A percentile compares a stretch with the other conserved stretches of the same genome.
Evolutionary conservation across 2,113 vertebrate species (phyloP).

Genomic region (Solea senegalensis): DNA sequence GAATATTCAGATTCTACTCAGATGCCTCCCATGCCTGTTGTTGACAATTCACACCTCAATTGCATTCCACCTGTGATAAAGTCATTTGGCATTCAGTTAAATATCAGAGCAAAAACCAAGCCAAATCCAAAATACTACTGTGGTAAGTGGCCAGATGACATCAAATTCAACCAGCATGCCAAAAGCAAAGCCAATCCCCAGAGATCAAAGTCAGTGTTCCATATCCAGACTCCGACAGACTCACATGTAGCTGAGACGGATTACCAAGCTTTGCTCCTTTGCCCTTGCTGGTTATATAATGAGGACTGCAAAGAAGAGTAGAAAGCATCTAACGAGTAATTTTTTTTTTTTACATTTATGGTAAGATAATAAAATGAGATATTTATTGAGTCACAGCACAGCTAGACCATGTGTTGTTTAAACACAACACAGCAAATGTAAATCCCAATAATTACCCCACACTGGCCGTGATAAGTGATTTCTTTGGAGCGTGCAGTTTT

Average conservation of each 20-base stretch:
- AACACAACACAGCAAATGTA: neutral
- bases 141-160: conserved; percentile 21
- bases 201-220: conserved; percentile 65
- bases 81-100: neutral
- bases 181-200: conserved; percentile 46
- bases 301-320: conserved; percentile 23
- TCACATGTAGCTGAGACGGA: conserved; percentile 47
- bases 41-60: too few relatives aligned
- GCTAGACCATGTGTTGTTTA: conserved; percentile 1
- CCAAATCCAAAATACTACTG: neutral
- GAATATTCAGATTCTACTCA: too few relatives aligned
- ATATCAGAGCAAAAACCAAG: neutral
- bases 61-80: neutral
- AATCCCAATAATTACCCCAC: conserved; percentile 2
- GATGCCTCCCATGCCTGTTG: too few relatives aligned
- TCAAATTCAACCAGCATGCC: conserved; percentile 29
- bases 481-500: neutral
- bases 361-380: conserved; percentile 17
- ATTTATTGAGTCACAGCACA: conserved; percentile 8
- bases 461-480: conserved; percentile 1
- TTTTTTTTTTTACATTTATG: conserved; percentile 31
- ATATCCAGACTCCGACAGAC: conserved; percentile 53
- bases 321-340: conserved; percentile 3
- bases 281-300: conserved; percentile 44
- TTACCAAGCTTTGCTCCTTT: conserved; percentile 39